A percentile compares a stretch with the other conserved stretches of the same genome.
These are phyloP conservation scores for Ophion costatus DNA, from an alignment of 2,888 invertebrate genomes.

Conservation along the genomic window DNA sequence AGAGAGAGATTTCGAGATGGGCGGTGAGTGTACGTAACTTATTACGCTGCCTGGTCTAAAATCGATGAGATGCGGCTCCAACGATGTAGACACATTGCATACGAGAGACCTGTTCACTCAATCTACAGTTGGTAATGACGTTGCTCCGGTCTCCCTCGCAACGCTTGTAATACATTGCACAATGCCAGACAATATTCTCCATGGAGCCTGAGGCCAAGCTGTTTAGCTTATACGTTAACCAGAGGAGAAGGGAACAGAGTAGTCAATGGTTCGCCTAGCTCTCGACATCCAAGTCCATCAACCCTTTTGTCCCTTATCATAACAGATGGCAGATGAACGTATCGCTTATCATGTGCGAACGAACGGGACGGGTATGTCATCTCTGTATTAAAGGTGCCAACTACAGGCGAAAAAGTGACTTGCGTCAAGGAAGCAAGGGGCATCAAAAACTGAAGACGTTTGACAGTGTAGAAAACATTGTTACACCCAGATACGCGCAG, in stretches of 20 bases:
- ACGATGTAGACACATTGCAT: constrained; percentile 8
- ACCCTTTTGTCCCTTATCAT: neutral
- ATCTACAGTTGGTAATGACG: constrained; percentile 12
- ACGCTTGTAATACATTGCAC: constrained; percentile 21
- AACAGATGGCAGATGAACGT: too few species aligned
- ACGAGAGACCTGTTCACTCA: constrained; percentile 11
- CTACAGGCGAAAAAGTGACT: too few species aligned
- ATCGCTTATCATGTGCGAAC: too few species aligned
- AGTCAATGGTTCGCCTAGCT: neutral
- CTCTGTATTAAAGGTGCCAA: too few species aligned
- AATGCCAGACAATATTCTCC: constrained; percentile 28
- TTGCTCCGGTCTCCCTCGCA: neutral
- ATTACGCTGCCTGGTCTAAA: neutral
- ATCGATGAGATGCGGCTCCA: constrained; percentile 6
- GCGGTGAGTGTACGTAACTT: neutral
- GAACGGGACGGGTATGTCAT: too few species aligned
- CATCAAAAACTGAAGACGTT: too few species aligned
- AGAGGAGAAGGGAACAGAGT: neutral
- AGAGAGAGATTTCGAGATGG: too few species aligned
- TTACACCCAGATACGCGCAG: too few species aligned
- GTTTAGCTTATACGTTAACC: neutral
- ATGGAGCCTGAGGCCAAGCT: neutral
- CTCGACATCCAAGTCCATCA: neutral
- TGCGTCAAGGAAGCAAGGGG: too few species aligned
- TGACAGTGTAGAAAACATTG: too few species aligned